Evolutionary conservation across 2,888 invertebrate genomes (phyloP).

Genomic region (Mythimna loreyi): DNA sequence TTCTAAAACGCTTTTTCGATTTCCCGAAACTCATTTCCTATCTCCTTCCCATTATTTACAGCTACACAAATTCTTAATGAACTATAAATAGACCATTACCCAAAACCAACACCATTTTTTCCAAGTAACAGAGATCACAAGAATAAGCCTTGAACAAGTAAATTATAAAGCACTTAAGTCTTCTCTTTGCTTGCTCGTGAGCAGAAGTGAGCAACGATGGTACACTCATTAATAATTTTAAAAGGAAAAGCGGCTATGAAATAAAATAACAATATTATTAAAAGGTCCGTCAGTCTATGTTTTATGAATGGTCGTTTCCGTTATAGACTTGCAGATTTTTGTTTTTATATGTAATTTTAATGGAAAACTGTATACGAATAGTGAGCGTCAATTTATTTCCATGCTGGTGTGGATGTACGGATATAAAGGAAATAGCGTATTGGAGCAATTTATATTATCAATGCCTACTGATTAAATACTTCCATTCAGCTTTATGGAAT

Average conservation of each 20-base stretch:
- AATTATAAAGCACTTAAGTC: slow-evolving; percentile 54
- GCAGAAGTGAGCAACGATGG: slow-evolving; percentile 49
- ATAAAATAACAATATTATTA: slow-evolving; percentile 72
- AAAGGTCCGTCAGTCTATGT: slow-evolving; percentile 63
- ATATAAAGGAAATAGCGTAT: slow-evolving; percentile 51
- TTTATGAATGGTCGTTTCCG: slow-evolving; percentile 63
- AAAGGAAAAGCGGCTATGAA: slow-evolving; percentile 63
- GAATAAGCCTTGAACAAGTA: slow-evolving; percentile 46
- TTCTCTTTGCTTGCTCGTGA: slow-evolving; percentile 35
- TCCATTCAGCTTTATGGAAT: slow-evolving; percentile 25
- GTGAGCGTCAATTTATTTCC: slow-evolving; percentile 47
- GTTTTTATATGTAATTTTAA: slow-evolving; percentile 51
- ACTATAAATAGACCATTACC: slow-evolving; percentile 4
- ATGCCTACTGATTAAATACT: slow-evolving; percentile 48
- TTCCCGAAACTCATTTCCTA: neutral
- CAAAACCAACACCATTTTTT: slow-evolving; percentile 24
- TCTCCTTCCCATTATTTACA: no score
- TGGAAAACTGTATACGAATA: slow-evolving; percentile 37
- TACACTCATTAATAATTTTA: slow-evolving; percentile 67
- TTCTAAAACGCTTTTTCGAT: neutral
- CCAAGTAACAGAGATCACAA: slow-evolving; percentile 32
- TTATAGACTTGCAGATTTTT: slow-evolving; percentile 49
- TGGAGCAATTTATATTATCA: slow-evolving; percentile 55
- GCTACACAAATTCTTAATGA: slow-evolving; percentile 4
- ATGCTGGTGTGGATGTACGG: slow-evolving; percentile 37